These are phyloP conservation scores for Drosophila villosipedis DNA, from an alignment of 2,888 invertebrate species.

Conservation along the genomic window DNA sequence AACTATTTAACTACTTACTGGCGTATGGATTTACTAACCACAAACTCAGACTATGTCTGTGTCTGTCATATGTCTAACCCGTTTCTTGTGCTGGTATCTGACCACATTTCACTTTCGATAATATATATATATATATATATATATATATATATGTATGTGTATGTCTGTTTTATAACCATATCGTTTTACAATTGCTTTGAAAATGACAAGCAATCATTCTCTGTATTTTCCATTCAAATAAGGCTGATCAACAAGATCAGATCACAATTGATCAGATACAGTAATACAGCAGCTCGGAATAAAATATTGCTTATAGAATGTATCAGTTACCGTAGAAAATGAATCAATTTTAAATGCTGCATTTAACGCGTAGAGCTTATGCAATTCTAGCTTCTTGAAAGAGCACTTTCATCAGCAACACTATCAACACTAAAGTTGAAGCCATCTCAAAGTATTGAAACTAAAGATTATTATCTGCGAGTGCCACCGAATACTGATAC, in stretches of 20 bases:
- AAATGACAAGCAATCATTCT: not conserved
- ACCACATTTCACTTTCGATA: not conserved
- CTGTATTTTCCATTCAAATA: not conserved
- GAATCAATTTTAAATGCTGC: not conserved
- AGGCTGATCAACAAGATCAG: not conserved
- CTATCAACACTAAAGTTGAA: not conserved
- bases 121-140: not conserved
- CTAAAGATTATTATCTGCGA: not conserved
- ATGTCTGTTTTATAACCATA: not conserved
- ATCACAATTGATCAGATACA: not conserved
- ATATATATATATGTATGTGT: not conserved
- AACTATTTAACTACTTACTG: not conserved
- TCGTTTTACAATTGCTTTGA: not conserved
- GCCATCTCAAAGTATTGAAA: not conserved
- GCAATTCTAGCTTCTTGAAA: not conserved
- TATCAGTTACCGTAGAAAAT: not conserved
- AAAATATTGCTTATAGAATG: not conserved
- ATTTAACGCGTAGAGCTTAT: not conserved
- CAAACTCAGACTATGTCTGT: not conserved
- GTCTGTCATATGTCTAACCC: constrained; percentile 7
- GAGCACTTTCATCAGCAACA: not conserved
- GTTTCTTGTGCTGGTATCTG: not conserved
- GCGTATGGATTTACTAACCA: constrained; percentile 7
- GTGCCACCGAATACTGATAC: not conserved
- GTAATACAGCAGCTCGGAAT: not conserved